Evolutionary conservation across 2,113 vertebrate genomes (phyloP).

Genomic region (Nematolebias whitei): DNA sequence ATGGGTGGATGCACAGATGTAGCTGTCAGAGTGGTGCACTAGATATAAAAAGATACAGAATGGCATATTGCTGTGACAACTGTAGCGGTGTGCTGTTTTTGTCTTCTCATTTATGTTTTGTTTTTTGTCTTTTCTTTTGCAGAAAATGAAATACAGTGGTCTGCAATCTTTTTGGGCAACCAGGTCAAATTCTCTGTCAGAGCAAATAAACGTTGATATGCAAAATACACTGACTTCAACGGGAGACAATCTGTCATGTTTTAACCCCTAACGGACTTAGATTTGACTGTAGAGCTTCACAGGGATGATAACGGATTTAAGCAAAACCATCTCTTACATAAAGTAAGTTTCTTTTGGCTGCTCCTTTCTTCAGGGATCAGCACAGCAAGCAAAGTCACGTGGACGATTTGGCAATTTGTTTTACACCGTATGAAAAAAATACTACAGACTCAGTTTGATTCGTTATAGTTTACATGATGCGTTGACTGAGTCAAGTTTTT

Average conservation of each 20-base stretch:
- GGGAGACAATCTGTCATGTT: neutral
- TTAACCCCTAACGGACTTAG: too few relatives aligned
- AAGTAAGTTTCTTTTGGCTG: too few relatives aligned
- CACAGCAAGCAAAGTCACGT: too few relatives aligned
- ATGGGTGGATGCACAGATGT: conserved; percentile 21
- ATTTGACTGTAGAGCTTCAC: too few relatives aligned
- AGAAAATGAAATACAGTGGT: conserved; percentile 8
- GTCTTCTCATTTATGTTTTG: too few relatives aligned
- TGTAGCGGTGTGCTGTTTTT: conserved; percentile 36
- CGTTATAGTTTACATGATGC: too few relatives aligned
- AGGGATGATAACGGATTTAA: too few relatives aligned
- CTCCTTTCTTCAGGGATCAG: too few relatives aligned
- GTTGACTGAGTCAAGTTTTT: too few relatives aligned
- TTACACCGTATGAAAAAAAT: too few relatives aligned
- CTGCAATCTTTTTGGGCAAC: neutral
- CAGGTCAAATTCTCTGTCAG: neutral
- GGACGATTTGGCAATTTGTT: too few relatives aligned
- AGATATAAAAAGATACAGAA: neutral
- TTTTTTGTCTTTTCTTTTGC: neutral
- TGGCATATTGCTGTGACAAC: conserved; percentile 33
- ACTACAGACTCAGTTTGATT: too few relatives aligned
- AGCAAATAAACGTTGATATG: neutral
- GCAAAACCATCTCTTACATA: neutral
- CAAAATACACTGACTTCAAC: neutral
- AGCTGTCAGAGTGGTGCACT: conserved; percentile 34